Evolutionary conservation across 2,113 vertebrate species (phyloP).

Genomic region (Semicossyphus pulcher): DNA sequence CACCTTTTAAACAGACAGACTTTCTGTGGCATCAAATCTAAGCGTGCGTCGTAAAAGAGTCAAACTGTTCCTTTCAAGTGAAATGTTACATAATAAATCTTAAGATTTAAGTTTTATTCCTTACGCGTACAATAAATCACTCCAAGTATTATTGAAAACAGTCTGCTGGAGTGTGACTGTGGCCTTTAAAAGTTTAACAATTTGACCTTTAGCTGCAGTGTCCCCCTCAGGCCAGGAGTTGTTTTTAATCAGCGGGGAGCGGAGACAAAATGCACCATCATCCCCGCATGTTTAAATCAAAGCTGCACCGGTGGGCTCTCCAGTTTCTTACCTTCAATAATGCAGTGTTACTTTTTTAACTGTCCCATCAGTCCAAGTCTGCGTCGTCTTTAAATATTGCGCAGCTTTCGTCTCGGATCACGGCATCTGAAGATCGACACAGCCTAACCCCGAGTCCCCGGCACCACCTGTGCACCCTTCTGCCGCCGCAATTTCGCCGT

Average conservation of each 20-base stretch:
- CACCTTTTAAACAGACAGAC: background rate
- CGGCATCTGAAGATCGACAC: background rate
- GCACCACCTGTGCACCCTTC: background rate
- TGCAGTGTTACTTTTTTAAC: background rate
- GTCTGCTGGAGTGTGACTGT: background rate
- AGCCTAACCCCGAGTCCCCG: background rate
- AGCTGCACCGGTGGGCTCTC: background rate
- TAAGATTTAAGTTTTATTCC: background rate
- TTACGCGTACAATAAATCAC: slow-evolving; percentile 37
- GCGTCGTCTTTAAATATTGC: background rate
- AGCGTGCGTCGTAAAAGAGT: background rate
- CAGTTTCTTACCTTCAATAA: background rate
- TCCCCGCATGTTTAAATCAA: slow-evolving; percentile 4
- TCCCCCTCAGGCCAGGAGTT: slow-evolving; percentile 50
- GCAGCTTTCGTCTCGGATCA: background rate
- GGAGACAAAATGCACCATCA: background rate
- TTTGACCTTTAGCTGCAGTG: slow-evolving; percentile 63
- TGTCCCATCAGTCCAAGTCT: background rate
- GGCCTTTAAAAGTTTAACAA: slow-evolving; percentile 65
- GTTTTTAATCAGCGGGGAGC: slow-evolving; percentile 47
- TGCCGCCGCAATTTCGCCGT: background rate
- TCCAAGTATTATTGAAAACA: slow-evolving; percentile 32
- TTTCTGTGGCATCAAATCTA: no score
- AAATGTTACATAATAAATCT: slow-evolving; percentile 8
- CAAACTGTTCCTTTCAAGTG: slow-evolving; percentile 1